Percentiles rank a stretch among this genome's conserved stretches.
Evolutionary conservation across 2,797 vertebrate species (phyloP).

Genomic region (Dromococcyx pavoninus): DNA sequence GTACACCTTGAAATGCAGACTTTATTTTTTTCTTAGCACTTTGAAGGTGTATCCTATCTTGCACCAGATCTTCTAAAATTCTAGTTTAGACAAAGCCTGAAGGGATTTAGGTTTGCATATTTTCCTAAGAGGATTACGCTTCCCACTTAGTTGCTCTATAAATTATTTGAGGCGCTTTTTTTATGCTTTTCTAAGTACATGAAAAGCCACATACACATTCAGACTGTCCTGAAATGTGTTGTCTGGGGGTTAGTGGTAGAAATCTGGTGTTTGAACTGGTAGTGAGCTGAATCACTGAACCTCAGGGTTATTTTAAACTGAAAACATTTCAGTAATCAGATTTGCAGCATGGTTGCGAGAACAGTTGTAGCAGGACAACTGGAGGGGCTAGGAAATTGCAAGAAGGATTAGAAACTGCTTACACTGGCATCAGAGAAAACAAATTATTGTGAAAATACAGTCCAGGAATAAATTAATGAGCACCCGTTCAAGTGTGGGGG

Average conservation of each 20-base stretch:
- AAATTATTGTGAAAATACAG: not conserved
- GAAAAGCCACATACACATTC: not conserved
- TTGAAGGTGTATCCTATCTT: not conserved
- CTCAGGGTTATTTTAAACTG: not conserved
- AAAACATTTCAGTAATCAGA: constrained; percentile 22
- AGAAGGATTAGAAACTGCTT: constrained; percentile 32
- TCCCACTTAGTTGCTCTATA: constrained; percentile 27
- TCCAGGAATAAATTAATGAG: not conserved
- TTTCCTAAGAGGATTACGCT: constrained; percentile 39
- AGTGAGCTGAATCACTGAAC: not conserved
- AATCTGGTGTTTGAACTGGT: not conserved
- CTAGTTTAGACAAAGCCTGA: not conserved
- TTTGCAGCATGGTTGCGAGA: not conserved
- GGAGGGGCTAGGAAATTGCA: constrained; percentile 16
- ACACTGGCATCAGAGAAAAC: not conserved
- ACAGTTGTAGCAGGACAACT: constrained; percentile 5
- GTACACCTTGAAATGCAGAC: not conserved
- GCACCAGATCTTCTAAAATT: constrained; percentile 1
- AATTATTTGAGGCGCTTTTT: not conserved
- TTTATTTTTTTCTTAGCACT: not conserved
- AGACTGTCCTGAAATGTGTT: not conserved
- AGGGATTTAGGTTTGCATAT: constrained; percentile 31
- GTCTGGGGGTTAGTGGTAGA: not conserved
- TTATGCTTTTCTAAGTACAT: not conserved
- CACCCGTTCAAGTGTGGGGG: not conserved